Evolutionary conservation across 2,113 vertebrate species (phyloP).

Genomic region (Poecilia latipinna): DNA sequence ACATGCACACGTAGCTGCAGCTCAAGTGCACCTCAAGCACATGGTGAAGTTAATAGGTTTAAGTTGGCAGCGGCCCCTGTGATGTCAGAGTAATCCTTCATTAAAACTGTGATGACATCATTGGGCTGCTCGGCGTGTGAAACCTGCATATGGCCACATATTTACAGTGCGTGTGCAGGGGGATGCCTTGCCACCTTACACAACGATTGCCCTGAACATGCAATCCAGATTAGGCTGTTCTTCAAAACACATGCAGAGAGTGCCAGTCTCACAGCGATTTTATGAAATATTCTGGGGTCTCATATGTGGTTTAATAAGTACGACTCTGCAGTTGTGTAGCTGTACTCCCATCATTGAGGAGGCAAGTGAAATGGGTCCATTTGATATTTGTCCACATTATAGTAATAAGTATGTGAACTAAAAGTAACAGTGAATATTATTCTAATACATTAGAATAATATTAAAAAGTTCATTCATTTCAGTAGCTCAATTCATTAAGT

Average conservation of each 20-base stretch:
- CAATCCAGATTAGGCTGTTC: conserved; percentile 69
- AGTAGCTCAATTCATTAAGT: not conserved
- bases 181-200: conserved; percentile 42
- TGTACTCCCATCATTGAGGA: not conserved
- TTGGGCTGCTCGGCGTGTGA: conserved; percentile 32
- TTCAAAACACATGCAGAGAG: conserved; percentile 30
- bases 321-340: not conserved
- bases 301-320: conserved; percentile 29
- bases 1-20: conserved; percentile 35
- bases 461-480: not conserved
- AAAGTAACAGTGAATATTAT: not conserved
- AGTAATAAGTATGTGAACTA: not conserved
- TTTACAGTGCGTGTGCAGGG: conserved; percentile 19
- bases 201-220: conserved; percentile 38
- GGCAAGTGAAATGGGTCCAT: not conserved
- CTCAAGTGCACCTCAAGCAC: conserved; percentile 52
- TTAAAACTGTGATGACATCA: conserved; percentile 76
- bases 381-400: conserved; percentile 1
- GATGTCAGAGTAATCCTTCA: conserved; percentile 77
- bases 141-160: conserved; percentile 32
- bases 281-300: conserved; percentile 7
- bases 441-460: not conserved
- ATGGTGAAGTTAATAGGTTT: conserved; percentile 74
- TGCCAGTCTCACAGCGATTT: conserved; percentile 20
- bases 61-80: conserved; percentile 64